phyloP scores from a whole-genome alignment of 2,113 vertebrate species.

The Burhinus oedicnemus region DNA sequence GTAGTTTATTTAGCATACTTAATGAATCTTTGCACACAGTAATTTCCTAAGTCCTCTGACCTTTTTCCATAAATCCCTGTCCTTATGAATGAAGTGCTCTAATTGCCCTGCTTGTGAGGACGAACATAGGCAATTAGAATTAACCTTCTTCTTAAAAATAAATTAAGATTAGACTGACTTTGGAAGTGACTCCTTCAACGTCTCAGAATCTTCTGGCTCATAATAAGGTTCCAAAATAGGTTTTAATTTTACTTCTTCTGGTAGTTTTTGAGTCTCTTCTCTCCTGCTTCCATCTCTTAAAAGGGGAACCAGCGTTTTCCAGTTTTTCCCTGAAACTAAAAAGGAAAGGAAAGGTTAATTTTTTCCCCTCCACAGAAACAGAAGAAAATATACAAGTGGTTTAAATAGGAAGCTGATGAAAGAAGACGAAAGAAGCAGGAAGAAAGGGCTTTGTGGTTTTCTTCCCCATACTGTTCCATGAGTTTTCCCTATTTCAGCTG shows the following conservation, averaged over 20 bases:
- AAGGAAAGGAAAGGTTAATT: neutral
- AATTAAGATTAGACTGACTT: constrained; percentile 50
- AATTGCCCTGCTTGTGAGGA: neutral
- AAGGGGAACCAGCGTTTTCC: constrained; percentile 81
- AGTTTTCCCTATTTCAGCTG: neutral
- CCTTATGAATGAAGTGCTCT: neutral
- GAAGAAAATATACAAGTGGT: neutral
- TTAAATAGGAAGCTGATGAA: neutral
- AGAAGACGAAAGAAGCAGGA: neutral
- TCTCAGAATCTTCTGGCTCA: constrained; percentile 69
- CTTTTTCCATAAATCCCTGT: neutral
- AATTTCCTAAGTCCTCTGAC: neutral
- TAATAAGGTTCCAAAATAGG: constrained; percentile 67
- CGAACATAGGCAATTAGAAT: neutral
- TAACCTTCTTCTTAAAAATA: neutral
- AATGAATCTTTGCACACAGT: neutral
- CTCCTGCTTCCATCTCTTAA: constrained; percentile 75
- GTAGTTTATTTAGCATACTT: constrained; percentile 41
- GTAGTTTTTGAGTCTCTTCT: constrained; percentile 63
- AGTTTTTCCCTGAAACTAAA: constrained; percentile 78
- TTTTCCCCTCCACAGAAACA: neutral
- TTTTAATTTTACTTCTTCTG: constrained; percentile 71
- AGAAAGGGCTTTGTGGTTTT: neutral
- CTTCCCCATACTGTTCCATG: neutral
- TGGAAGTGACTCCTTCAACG: constrained; percentile 60